phyloP scores from a whole-genome alignment of 2,888 invertebrate genomes.

The Lamellibrachia satsuma region DNA sequence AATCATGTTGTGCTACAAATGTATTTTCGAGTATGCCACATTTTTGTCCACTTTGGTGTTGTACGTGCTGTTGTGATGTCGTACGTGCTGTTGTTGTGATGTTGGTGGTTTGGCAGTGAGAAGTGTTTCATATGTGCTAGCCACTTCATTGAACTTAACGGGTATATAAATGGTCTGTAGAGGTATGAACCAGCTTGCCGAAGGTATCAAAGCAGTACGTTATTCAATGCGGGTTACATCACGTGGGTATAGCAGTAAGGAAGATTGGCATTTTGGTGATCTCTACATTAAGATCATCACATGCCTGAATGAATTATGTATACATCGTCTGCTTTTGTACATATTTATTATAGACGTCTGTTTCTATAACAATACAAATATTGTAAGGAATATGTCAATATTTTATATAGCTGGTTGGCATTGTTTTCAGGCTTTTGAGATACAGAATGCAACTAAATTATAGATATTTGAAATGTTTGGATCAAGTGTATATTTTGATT shows the following conservation, averaged over 20 bases:
- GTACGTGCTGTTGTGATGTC: neutral
- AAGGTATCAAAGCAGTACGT: neutral
- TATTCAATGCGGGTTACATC: neutral
- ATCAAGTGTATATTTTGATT: neutral
- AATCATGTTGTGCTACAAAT: neutral
- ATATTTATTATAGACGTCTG: neutral
- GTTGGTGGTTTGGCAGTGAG: neutral
- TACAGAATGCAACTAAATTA: slow-evolving; percentile 1
- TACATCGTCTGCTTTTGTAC: slow-evolving; percentile 1
- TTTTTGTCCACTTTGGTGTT: neutral
- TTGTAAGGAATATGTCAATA: neutral
- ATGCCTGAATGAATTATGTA: neutral
- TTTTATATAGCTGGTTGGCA: slow-evolving; percentile 5
- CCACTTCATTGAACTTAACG: neutral
- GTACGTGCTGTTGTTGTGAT: neutral
- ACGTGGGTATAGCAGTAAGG: neutral
- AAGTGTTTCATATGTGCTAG: neutral
- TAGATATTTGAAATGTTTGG: neutral
- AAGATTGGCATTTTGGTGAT: slow-evolving; percentile 13
- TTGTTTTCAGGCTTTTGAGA: neutral
- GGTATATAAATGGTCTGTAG: slow-evolving; percentile 10
- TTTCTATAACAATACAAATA: neutral
- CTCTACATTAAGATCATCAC: neutral
- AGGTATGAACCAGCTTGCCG: slow-evolving; percentile 17
- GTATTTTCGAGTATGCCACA: neutral